A percentile compares a stretch with the other conserved stretches of the same genome.
Evolutionary conservation across 53 echinoderm and acorn worm genomes (phyloP).

Genomic region (Zoroaster sp.): DNA sequence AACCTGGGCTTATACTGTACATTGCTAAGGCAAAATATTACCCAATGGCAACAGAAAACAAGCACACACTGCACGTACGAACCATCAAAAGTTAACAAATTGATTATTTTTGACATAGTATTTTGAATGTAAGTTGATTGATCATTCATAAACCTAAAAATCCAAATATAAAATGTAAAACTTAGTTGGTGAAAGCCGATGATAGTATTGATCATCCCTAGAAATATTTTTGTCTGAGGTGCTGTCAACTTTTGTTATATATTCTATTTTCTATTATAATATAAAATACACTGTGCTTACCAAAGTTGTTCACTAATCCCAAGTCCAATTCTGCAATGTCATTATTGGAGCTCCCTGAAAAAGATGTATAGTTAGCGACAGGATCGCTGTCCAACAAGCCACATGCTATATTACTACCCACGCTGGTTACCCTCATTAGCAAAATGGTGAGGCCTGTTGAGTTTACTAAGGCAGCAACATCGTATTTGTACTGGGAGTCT

Average conservation of each 20-base stretch:
- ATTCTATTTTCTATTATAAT: not conserved
- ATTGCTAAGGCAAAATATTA: no score
- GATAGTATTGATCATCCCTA: not conserved
- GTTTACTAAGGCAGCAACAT: constrained; percentile 32
- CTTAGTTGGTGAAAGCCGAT: not conserved
- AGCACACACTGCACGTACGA: no score
- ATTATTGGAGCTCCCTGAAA: not conserved
- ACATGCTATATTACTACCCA: constrained; percentile 42
- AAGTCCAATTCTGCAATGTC: constrained; percentile 52
- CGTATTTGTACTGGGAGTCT: constrained; percentile 39
- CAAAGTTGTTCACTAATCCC: constrained; percentile 47
- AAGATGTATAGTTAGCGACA: not conserved
- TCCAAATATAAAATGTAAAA: no score
- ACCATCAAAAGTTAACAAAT: no score
- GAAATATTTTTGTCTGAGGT: not conserved
- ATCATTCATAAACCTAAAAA: no score
- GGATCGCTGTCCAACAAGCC: constrained; percentile 23
- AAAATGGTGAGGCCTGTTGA: constrained; percentile 28
- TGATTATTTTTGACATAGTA: no score
- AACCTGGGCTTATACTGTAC: no score
- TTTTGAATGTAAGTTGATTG: no score
- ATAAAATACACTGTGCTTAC: not conserved
- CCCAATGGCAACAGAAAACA: no score
- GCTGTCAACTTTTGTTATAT: no score
- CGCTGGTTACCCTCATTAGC: constrained; percentile 9